These are phyloP conservation scores for Tetranychus truncatus DNA, from an alignment of 2,888 invertebrate species.

Conservation along the genomic window DNA sequence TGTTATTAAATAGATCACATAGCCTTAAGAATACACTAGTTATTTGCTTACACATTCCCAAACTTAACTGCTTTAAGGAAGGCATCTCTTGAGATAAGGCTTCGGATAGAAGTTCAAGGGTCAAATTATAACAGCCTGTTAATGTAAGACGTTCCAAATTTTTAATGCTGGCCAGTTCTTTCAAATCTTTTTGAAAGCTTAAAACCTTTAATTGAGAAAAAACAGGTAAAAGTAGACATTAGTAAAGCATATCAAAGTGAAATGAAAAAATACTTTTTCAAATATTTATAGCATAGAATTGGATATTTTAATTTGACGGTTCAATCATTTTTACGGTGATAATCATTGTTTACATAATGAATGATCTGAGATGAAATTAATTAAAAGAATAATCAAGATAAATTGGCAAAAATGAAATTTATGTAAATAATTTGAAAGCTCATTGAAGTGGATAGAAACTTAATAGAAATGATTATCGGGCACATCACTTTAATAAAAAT, in stretches of 20 bases:
- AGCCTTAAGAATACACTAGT: conserved; percentile 36
- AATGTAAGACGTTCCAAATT: conserved; percentile 70
- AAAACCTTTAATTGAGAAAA: conserved; percentile 62
- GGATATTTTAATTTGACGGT: background rate
- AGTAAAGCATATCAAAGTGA: background rate
- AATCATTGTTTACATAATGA: background rate
- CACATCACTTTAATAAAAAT: too few relatives aligned
- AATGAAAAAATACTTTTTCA: background rate
- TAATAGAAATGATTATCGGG: background rate
- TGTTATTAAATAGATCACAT: background rate
- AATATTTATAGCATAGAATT: background rate
- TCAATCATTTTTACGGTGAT: background rate
- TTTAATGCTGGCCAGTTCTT: conserved; percentile 66
- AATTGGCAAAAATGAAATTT: background rate
- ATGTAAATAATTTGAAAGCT: background rate
- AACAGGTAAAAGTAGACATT: background rate
- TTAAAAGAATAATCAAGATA: background rate
- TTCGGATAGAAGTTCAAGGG: conserved; percentile 61
- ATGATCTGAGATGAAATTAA: background rate
- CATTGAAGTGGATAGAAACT: background rate
- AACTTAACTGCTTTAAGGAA: conserved; percentile 52
- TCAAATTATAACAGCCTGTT: conserved; percentile 81
- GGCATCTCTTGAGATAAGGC: conserved; percentile 57
- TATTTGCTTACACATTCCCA: conserved; percentile 82
- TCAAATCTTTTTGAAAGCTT: conserved; percentile 57